Evolutionary conservation across 2,797 vertebrate species (phyloP).

Genomic region (Melopsittacus undulatus): DNA sequence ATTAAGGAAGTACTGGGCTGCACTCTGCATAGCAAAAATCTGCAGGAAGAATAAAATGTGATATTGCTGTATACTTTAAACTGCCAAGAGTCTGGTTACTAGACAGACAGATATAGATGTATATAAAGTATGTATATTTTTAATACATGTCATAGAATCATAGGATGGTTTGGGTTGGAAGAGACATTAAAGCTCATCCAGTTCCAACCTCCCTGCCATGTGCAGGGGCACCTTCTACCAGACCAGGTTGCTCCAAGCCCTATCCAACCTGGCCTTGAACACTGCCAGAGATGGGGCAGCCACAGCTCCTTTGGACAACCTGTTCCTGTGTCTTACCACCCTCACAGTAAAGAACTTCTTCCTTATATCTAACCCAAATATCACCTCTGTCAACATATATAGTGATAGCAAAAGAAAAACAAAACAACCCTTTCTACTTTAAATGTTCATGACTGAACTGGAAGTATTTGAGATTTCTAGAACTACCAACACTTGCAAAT

Average conservation of each 20-base stretch:
- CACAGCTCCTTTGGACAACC: neutral
- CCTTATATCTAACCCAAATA: neutral
- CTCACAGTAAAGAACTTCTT: neutral
- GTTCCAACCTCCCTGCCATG: neutral
- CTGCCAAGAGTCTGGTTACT: neutral
- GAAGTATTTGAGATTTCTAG: neutral
- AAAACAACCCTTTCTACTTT: neutral
- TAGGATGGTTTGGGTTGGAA: neutral
- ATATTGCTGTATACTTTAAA: neutral
- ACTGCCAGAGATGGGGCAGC: neutral
- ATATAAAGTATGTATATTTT: neutral
- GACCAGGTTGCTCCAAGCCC: neutral
- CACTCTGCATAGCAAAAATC: neutral
- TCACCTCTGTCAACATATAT: neutral
- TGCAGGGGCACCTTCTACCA: neutral
- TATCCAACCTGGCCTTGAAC: neutral
- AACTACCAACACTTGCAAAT: neutral
- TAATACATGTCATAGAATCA: neutral
- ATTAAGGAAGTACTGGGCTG: neutral
- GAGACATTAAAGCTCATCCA: neutral
- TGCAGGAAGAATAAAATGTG: neutral
- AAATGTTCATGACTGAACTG: neutral
- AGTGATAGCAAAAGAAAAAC: neutral
- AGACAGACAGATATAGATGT: fast-evolving
- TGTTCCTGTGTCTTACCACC: neutral